Conservation (phyloP, 2,888 invertebrate species). For the Nomada ferruginata region DNA sequence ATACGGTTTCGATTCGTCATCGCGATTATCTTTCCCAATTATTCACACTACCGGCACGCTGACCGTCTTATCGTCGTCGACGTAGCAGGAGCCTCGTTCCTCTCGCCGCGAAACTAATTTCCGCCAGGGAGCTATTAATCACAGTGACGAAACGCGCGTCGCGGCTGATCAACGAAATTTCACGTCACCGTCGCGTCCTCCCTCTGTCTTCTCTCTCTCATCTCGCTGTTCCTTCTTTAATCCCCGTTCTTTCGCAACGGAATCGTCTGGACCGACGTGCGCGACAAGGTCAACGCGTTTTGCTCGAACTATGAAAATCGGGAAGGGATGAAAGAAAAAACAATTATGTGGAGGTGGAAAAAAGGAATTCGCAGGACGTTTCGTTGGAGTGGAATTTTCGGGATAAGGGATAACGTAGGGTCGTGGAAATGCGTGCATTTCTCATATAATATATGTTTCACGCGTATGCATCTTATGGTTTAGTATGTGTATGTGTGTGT, state of each 20-base stretch:
- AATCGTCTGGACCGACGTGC: constrained; percentile 9
- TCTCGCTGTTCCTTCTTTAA: not conserved
- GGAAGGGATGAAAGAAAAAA: constrained; percentile 3
- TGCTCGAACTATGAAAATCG: constrained; percentile 2
- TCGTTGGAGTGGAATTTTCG: constrained; percentile 36
- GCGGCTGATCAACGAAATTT: constrained; percentile 26
- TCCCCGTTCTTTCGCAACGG: not conserved
- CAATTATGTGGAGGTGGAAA: constrained; percentile 1
- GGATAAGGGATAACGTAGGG: constrained; percentile 39
- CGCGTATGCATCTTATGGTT: not conserved
- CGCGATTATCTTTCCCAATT: constrained; percentile 44
- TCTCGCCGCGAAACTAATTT: constrained; percentile 32
- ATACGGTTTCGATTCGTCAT: constrained; percentile 42
- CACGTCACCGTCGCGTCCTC: constrained; percentile 7
- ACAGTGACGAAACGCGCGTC: constrained; percentile 16
- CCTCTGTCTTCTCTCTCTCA: constrained; percentile 14
- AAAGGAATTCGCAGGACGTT: constrained; percentile 35
- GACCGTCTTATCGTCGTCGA: constrained; percentile 18
- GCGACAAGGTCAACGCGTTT: constrained; percentile 22
- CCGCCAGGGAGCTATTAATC: constrained; percentile 38
- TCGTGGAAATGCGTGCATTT: constrained; percentile 25
- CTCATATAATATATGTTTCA: not conserved
- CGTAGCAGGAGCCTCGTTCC: not conserved
- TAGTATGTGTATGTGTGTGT: not conserved
- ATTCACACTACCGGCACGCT: constrained; percentile 32